A percentile compares a stretch with the other conserved stretches of the same genome.
phyloP scores from a whole-genome alignment of 2,888 invertebrate genomes.

The Thecocarcelia acutangulata region DNA sequence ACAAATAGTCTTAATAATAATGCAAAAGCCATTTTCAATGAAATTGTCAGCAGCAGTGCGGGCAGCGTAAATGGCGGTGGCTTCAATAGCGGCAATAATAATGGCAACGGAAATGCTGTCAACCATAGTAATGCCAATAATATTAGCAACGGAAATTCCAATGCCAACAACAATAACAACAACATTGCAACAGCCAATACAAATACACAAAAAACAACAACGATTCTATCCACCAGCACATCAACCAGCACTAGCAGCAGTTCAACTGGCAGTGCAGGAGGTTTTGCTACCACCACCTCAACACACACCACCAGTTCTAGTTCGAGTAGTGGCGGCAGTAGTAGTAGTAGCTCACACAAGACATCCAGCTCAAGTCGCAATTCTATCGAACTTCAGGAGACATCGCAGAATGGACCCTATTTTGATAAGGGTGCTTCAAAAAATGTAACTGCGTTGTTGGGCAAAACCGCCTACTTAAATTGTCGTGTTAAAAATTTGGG shows the following conservation, averaged over 20 bases:
- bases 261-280: slow-evolving; percentile 42
- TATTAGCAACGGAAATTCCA: slow-evolving; percentile 70
- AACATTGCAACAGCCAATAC: slow-evolving; percentile 45
- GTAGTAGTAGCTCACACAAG: slow-evolving; percentile 61
- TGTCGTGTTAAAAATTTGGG: slow-evolving; percentile 95
- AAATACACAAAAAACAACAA: slow-evolving; percentile 60
- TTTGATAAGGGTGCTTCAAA: slow-evolving; percentile 89
- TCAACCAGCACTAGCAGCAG: slow-evolving; percentile 49
- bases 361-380: slow-evolving; percentile 74
- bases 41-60: slow-evolving; percentile 61
- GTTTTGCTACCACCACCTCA: slow-evolving; percentile 51
- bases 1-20: slow-evolving; percentile 74
- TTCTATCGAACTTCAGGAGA: slow-evolving; percentile 80
- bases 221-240: slow-evolving; percentile 52
- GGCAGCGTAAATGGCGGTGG: slow-evolving; percentile 68
- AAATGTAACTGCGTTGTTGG: slow-evolving; percentile 90
- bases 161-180: slow-evolving; percentile 53
- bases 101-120: slow-evolving; percentile 59
- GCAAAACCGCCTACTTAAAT: slow-evolving; percentile 94
- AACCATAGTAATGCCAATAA: slow-evolving; percentile 66
- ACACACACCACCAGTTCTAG: slow-evolving; percentile 54
- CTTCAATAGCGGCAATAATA: slow-evolving; percentile 19
- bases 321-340: neutral
- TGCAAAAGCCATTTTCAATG: slow-evolving; percentile 75
- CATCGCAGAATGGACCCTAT: slow-evolving; percentile 86